Evolutionary conservation across 2,113 vertebrate species (phyloP), one percentile per base, ranked within the genome.

Genomic region (Salvelinus fontinalis): DNA sequence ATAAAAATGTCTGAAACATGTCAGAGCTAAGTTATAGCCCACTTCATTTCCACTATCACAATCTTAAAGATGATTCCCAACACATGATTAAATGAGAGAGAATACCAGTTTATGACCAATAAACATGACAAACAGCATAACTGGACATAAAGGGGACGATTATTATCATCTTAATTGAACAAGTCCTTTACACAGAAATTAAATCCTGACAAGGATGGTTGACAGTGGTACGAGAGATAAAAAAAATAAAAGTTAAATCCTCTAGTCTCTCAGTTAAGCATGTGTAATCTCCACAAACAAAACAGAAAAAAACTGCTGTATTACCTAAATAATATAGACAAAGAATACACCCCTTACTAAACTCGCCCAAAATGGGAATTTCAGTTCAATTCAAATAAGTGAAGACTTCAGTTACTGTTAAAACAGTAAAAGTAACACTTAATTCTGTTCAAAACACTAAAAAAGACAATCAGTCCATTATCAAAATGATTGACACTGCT

Each of bases 401-500:
- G 39, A 70, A 44, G 9, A 70, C 68, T 39, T 18, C 12, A 22
- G 39, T 49, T 48, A 66, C 9, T 12, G 24, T 27, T 70, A 44
- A 70, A 29, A 67, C 62, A 78, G 68, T 65, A 24, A 31, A 27
- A 71, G 29, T 18, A 66, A 62, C 14, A 74, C 27, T 79, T 48
- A 65, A 27, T 71, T 75, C 48, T 59, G 49, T 34, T 72, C 51
- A 39, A 80, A 57, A 59, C 34, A 59, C 51, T 12, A 16, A 11
- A 68, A 51, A 27, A 51, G 2, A 70, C 70, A 44, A 49, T 31
- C 29, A 31, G 22, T 24, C 31, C 12, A 75, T 67, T 24, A 54
- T 26, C n/a, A 54, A 6, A 64, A 68, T 22, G 67, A 39, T 31
- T 29, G 67, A 86, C 79, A 83, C 69, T 77, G 84, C 44, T 73